phyloP scores from a whole-genome alignment of 2,797 vertebrate species.

The Australoheros facetus region DNA sequence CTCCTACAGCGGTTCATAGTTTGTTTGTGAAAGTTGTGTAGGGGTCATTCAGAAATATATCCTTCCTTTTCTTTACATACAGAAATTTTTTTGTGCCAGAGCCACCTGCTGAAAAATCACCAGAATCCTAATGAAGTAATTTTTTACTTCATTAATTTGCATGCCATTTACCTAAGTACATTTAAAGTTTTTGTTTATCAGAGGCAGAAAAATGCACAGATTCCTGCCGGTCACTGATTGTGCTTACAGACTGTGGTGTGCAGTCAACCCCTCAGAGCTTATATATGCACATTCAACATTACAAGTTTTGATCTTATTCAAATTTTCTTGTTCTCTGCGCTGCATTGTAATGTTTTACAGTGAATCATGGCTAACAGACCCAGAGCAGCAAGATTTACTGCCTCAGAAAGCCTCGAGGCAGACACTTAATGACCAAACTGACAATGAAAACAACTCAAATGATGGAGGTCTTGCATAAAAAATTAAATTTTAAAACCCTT shows the following conservation, averaged over 20 bases:
- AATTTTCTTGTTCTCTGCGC: too few relatives aligned
- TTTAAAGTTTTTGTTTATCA: rapidly evolving
- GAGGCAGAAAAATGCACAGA: background rate
- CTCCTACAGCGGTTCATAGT: too few relatives aligned
- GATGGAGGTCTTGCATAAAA: background rate
- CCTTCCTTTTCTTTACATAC: too few relatives aligned
- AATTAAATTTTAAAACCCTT: background rate
- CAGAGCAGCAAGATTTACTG: background rate
- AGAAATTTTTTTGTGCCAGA: too few relatives aligned
- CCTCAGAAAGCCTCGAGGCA: background rate
- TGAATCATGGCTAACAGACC: background rate
- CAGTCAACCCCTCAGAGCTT: background rate
- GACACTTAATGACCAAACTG: background rate
- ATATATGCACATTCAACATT: too few relatives aligned
- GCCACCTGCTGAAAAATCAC: rapidly evolving
- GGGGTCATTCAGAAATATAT: too few relatives aligned
- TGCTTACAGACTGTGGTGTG: background rate
- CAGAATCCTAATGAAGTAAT: background rate
- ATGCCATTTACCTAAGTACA: rapidly evolving
- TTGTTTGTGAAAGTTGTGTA: too few relatives aligned
- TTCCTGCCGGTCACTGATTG: background rate
- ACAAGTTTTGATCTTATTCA: too few relatives aligned
- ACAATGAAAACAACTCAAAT: background rate
- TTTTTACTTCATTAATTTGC: too few relatives aligned
- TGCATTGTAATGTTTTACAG: too few relatives aligned